Conservation (phyloP, 2,113 vertebrate genomes). For the Spermophilus dauricus region DNA sequence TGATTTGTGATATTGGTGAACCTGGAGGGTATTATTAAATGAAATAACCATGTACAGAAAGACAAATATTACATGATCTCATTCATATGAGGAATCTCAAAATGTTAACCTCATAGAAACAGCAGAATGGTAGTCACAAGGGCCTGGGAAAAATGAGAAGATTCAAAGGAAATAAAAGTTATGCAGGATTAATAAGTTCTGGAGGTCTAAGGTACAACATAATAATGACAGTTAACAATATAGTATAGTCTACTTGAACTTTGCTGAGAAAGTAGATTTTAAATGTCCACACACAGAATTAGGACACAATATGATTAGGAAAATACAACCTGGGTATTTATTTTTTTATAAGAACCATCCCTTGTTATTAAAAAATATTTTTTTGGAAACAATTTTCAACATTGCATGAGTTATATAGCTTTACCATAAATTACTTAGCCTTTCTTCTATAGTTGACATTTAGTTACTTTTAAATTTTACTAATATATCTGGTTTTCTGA, state of each 20-base stretch:
- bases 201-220: not conserved
- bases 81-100: not conserved
- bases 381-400: conserved; percentile 26
- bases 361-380: conserved; percentile 27
- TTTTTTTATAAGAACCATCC: not conserved
- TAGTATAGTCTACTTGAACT: not conserved
- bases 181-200: not conserved
- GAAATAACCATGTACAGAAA: not conserved
- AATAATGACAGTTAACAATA: not conserved
- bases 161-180: not conserved
- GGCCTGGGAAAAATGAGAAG: not conserved
- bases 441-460: conserved; percentile 47
- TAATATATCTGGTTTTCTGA: not conserved
- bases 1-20: not conserved
- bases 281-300: not conserved
- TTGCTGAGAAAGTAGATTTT: not conserved
- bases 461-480: conserved; percentile 43
- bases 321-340: not conserved
- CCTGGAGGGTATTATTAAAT: not conserved
- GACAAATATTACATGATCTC: not conserved
- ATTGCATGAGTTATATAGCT: conserved; percentile 3
- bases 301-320: not conserved
- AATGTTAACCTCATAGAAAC: not conserved
- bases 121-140: not conserved
- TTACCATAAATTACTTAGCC: conserved; percentile 25